Evolutionary conservation across 1,140 invertebrate species (phyloP).

Genomic region (Monochamus saltuarius): DNA sequence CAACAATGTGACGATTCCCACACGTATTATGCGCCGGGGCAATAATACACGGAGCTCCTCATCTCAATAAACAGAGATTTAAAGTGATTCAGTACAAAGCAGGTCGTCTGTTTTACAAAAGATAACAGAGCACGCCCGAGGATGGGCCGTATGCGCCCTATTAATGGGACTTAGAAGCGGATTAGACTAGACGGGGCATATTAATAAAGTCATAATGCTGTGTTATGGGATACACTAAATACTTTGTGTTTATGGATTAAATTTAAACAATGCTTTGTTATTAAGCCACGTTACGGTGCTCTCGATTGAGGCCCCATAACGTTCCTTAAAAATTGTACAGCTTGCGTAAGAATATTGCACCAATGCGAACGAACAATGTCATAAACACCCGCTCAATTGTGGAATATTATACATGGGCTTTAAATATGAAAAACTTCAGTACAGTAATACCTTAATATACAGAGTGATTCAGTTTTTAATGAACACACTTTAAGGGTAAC

Average conservation of each 20-base stretch:
- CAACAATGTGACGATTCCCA: constrained; percentile 38
- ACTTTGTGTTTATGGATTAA: constrained; percentile 23
- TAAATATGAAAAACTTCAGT: too few relatives aligned
- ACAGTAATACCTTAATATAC: too few relatives aligned
- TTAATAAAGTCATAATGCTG: constrained; percentile 50
- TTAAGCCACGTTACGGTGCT: too few relatives aligned
- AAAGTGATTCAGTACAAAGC: constrained; percentile 51
- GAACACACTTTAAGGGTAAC: too few relatives aligned
- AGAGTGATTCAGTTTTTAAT: too few relatives aligned
- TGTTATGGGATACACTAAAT: constrained; percentile 37
- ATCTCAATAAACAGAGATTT: constrained; percentile 52
- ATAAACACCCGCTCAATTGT: too few relatives aligned
- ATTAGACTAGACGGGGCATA: constrained; percentile 48
- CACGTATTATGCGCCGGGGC: constrained; percentile 37
- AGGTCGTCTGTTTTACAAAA: constrained; percentile 54
- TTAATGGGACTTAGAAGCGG: constrained; percentile 43
- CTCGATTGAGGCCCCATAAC: too few relatives aligned
- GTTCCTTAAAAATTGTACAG: too few relatives aligned
- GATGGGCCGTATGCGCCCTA: constrained; percentile 44
- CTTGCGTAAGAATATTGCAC: too few relatives aligned
- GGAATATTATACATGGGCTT: too few relatives aligned
- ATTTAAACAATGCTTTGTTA: constrained; percentile 1
- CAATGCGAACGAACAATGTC: too few relatives aligned
- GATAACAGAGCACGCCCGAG: constrained; percentile 48
- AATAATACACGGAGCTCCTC: constrained; percentile 23